Evolutionary conservation across 2,797 vertebrate genomes (phyloP).

Genomic region (Enteromius trimaculatus): DNA sequence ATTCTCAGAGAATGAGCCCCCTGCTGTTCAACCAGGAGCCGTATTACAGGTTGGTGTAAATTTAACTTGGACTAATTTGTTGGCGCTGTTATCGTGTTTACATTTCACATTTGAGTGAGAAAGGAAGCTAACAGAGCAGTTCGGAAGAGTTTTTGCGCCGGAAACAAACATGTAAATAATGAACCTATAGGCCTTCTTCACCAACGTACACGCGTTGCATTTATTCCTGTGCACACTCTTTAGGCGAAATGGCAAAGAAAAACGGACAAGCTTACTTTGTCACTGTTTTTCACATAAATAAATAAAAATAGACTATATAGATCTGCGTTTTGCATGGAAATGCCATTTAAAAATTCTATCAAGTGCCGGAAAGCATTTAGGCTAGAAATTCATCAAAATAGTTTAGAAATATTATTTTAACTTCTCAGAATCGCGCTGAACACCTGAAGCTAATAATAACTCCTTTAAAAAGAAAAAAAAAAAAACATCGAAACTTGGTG

Average conservation of each 20-base stretch:
- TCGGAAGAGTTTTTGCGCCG: not conserved
- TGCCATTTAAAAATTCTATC: not conserved
- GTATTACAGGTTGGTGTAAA: slow-evolving; percentile 39
- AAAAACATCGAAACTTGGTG: not conserved
- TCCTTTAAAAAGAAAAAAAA: not conserved
- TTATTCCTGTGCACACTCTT: not conserved
- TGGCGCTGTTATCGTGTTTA: slow-evolving; percentile 15
- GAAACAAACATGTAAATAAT: not conserved
- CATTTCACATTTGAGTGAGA: slow-evolving; percentile 13
- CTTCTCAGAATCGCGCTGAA: not conserved
- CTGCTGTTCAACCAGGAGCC: slow-evolving; percentile 36
- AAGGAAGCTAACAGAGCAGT: not conserved
- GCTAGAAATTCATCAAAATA: not conserved
- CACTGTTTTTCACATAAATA: not conserved
- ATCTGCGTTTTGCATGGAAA: not conserved
- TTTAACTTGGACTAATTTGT: slow-evolving; percentile 35
- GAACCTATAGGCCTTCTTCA: not conserved
- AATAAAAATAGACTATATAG: too few species aligned
- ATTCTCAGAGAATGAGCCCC: slow-evolving; percentile 35
- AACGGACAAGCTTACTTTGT: not conserved
- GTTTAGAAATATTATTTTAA: not conserved
- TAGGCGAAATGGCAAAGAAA: not conserved
- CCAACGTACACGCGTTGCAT: not conserved
- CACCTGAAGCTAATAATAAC: not conserved
- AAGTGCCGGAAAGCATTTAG: not conserved